Evolutionary conservation across 2,113 vertebrate species (phyloP).

Genomic region (Melanotaenia duboulayi): DNA sequence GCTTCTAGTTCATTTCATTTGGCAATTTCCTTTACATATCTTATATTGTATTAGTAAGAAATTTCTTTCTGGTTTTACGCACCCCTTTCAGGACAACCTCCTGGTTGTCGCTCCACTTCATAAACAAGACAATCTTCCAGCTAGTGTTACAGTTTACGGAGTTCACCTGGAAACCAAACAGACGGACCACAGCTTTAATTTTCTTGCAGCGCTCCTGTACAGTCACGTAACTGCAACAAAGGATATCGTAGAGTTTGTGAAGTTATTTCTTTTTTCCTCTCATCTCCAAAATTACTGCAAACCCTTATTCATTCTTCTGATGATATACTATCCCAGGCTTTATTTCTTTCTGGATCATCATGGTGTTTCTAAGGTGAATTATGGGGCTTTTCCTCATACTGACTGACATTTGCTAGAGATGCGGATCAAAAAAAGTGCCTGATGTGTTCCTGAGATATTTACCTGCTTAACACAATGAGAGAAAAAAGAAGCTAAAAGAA

Average conservation of each 20-base stretch:
- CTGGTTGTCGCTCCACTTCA: slow-evolving; percentile 99
- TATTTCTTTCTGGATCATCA: too few relatives aligned
- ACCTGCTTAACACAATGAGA: too few relatives aligned
- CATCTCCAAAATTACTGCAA: too few relatives aligned
- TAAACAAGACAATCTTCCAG: slow-evolving; percentile 99
- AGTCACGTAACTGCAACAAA: background rate
- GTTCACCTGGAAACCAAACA: slow-evolving; percentile 88
- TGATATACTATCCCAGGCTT: too few relatives aligned
- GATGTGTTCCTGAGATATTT: too few relatives aligned
- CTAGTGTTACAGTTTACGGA: slow-evolving; percentile 99
- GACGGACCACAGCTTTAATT: slow-evolving; percentile 8
- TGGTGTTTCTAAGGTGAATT: too few relatives aligned
- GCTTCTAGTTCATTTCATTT: too few relatives aligned
- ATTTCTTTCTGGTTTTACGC: slow-evolving; percentile 27
- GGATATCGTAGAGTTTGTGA: background rate
- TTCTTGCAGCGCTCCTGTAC: background rate
- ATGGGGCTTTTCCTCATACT: too few relatives aligned
- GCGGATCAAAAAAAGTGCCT: too few relatives aligned
- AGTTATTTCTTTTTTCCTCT: background rate
- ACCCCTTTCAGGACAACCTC: slow-evolving; percentile 97
- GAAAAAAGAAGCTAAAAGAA: background rate
- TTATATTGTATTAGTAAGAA: background rate
- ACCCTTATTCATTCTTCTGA: too few relatives aligned
- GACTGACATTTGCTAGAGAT: too few relatives aligned
- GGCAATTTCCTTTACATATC: too few relatives aligned